Percentiles rank a stretch among this genome's conserved stretches.
phyloP scores from a whole-genome alignment of 1,140 invertebrate genomes.

The Harlomillsia oculata region DNA sequence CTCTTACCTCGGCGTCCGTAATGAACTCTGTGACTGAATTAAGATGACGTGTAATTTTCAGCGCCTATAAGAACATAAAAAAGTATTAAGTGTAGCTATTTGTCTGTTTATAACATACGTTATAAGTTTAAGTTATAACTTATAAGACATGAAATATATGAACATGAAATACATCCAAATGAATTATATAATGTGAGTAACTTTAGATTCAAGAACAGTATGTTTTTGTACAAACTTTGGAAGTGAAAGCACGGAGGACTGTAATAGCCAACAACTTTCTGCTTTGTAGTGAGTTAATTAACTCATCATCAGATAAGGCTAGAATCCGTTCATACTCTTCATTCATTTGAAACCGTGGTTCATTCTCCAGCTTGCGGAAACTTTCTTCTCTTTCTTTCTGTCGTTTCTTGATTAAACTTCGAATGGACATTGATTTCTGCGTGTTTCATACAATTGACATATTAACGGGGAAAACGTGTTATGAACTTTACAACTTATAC shows the following conservation, averaged over 20 bases:
- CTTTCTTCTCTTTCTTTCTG: slow-evolving; percentile 23
- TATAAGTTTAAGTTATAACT: background rate
- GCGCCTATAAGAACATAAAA: slow-evolving; percentile 4
- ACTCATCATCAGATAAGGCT: slow-evolving; percentile 15
- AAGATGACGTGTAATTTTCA: slow-evolving; percentile 20
- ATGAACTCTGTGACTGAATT: slow-evolving; percentile 33
- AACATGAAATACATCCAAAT: background rate
- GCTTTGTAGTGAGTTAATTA: slow-evolving; percentile 25
- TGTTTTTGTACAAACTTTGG: slow-evolving; percentile 29
- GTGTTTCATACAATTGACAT: too few relatives aligned
- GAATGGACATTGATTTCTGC: background rate
- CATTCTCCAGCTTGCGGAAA: slow-evolving; percentile 22
- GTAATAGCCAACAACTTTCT: slow-evolving; percentile 24
- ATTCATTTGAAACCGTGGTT: slow-evolving; percentile 16
- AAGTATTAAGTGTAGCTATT: too few relatives aligned
- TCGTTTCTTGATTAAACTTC: slow-evolving; percentile 8
- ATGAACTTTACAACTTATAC: too few relatives aligned
- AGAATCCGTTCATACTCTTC: slow-evolving; percentile 26
- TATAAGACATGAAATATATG: background rate
- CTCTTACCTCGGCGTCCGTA: slow-evolving; percentile 26
- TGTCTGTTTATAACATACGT: too few relatives aligned
- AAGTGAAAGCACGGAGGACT: slow-evolving; percentile 31
- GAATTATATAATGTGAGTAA: too few relatives aligned
- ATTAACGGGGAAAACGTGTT: too few relatives aligned
- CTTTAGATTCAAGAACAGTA: too few relatives aligned